Conservation (phyloP, 2,797 vertebrate genomes). For the Danio choprae region DNA sequence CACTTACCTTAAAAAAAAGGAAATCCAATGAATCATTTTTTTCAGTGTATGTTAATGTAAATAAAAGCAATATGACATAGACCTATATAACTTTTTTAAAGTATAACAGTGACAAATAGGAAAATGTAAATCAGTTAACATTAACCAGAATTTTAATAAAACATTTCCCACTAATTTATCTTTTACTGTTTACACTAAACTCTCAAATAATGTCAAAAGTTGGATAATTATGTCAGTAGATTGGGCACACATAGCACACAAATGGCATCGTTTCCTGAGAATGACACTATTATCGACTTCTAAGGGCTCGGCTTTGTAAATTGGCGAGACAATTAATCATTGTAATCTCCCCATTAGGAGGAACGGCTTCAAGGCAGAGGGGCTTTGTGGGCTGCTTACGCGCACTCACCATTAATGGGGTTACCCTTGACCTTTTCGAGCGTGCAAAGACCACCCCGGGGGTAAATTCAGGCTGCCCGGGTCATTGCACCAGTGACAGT, state of each 20-base stretch:
- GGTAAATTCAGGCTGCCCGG: conserved; percentile 83
- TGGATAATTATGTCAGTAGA: neutral
- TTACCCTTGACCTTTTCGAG: conserved; percentile 84
- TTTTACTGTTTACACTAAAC: neutral
- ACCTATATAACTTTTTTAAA: neutral
- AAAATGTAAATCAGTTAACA: neutral
- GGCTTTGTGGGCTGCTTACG: conserved; percentile 87
- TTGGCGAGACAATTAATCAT: conserved; percentile 5
- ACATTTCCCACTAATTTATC: neutral
- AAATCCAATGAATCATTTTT: neutral
- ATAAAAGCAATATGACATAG: neutral
- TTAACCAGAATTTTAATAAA: too few species aligned
- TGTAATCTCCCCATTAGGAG: conserved; percentile 71
- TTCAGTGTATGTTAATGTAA: neutral
- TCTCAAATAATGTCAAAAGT: neutral
- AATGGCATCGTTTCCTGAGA: neutral
- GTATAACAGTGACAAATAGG: too few species aligned
- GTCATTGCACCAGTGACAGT: conserved; percentile 85
- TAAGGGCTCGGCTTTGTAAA: conserved; percentile 3
- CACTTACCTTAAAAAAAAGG: too few species aligned
- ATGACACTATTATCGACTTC: neutral
- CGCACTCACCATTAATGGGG: conserved; percentile 82
- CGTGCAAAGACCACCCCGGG: conserved; percentile 81
- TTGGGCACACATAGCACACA: neutral
- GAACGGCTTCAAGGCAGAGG: conserved; percentile 81